A percentile compares a stretch with the other conserved stretches of the same genome.
Evolutionary conservation across 2,797 vertebrate species (phyloP).

Genomic region (Notoglanidium macrostoma): DNA sequence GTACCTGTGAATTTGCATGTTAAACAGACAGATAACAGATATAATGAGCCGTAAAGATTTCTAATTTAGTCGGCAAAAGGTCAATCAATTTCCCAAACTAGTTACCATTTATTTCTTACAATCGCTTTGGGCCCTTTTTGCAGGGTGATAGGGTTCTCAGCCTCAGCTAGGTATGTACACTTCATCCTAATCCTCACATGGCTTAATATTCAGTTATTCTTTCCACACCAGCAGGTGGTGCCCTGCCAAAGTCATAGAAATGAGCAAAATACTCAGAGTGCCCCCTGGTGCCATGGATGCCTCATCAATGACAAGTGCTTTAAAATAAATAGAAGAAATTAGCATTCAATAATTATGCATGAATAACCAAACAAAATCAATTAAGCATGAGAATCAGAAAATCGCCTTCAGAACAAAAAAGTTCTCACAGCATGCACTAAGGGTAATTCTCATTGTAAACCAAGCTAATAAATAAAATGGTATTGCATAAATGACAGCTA

Average conservation of each 20-base stretch:
- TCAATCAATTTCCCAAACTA: not conserved
- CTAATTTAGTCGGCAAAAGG: not conserved
- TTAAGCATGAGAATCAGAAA: not conserved
- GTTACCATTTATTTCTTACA: not conserved
- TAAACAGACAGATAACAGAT: not conserved
- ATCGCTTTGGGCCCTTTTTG: not conserved
- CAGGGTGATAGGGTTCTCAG: too few relatives aligned
- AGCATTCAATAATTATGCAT: not conserved
- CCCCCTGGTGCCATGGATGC: not conserved
- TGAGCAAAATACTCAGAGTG: not conserved
- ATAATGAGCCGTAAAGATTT: not conserved
- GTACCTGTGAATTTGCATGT: not conserved
- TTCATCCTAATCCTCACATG: not conserved
- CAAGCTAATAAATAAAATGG: not conserved
- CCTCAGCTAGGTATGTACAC: not conserved
- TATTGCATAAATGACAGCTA: not conserved
- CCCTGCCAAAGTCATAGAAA: not conserved
- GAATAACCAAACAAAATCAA: not conserved
- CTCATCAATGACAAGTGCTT: not conserved
- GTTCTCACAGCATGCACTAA: not conserved
- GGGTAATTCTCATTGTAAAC: not conserved
- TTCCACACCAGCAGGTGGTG: not conserved
- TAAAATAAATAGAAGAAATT: not conserved
- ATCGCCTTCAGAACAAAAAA: not conserved
- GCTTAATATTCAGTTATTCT: not conserved